Evolutionary conservation across 64 coral and sea anemone species (phyloP).

Genomic region (Montipora sp.): DNA sequence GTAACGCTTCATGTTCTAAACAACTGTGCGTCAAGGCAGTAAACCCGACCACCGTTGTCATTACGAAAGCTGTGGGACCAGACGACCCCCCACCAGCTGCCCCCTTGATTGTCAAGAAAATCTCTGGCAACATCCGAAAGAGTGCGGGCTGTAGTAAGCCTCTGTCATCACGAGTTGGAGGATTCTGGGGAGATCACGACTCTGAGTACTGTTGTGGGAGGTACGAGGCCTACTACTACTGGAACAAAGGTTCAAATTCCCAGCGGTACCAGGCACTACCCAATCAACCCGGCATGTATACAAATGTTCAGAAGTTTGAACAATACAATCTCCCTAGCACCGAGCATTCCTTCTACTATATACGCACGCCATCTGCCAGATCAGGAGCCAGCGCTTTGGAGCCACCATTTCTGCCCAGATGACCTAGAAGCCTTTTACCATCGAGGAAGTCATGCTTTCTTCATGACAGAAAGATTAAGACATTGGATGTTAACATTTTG

Average conservation of each 20-base stretch:
- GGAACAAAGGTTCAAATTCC: slow-evolving; percentile 38
- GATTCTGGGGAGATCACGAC: slow-evolving; percentile 14
- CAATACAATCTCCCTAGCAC: slow-evolving; percentile 22
- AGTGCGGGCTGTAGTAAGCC: neutral
- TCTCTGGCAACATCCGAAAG: slow-evolving; percentile 13
- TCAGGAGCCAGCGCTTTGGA: neutral
- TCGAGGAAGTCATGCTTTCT: too few relatives aligned
- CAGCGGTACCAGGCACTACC: slow-evolving; percentile 39
- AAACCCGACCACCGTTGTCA: slow-evolving; percentile 22
- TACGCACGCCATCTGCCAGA: slow-evolving; percentile 2
- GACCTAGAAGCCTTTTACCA: neutral
- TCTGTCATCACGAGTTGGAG: slow-evolving; percentile 1
- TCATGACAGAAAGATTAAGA: too few relatives aligned
- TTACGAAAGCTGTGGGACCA: neutral
- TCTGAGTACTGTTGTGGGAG: slow-evolving; percentile 28
- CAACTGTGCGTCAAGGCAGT: slow-evolving; percentile 5
- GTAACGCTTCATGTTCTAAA: neutral
- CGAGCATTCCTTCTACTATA: neutral
- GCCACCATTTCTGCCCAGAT: neutral
- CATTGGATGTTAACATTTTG: too few relatives aligned
- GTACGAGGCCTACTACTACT: slow-evolving; percentile 52
- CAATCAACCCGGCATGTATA: slow-evolving; percentile 41
- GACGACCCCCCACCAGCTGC: slow-evolving; percentile 1
- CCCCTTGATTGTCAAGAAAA: slow-evolving; percentile 18
- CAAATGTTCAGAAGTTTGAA: neutral